These are phyloP conservation scores for Cryptotis parvus DNA, from an alignment of 2,113 vertebrate species.

Conservation along the genomic window DNA sequence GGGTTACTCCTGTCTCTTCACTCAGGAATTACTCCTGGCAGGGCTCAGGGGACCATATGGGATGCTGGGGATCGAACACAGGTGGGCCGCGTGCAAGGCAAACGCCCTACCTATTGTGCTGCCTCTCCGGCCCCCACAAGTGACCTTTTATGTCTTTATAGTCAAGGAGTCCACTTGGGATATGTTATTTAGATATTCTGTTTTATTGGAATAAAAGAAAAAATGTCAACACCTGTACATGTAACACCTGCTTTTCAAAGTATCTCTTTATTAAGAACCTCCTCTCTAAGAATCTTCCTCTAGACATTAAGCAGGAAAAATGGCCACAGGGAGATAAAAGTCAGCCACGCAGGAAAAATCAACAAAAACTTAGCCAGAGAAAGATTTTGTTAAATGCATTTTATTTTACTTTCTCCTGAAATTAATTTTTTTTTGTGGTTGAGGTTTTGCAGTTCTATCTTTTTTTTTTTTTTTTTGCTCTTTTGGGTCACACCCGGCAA, in stretches of 20 bases:
- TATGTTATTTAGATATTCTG: neutral
- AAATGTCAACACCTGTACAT: neutral
- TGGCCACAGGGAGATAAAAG: neutral
- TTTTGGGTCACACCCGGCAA: no score
- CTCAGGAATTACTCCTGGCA: no score
- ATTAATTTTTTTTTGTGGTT: slow-evolving; percentile 41
- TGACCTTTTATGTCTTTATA: slow-evolving; percentile 4
- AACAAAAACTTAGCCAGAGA: neutral
- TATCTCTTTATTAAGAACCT: neutral
- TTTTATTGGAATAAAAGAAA: slow-evolving; percentile 34
- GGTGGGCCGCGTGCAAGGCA: no score
- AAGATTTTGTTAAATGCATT: neutral
- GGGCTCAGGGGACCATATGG: no score
- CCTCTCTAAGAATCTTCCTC: slow-evolving; percentile 1
- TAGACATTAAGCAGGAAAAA: neutral
- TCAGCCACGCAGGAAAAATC: neutral
- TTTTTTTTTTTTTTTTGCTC: no score
- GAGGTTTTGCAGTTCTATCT: no score
- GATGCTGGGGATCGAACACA: no score
- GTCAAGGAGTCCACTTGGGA: neutral
- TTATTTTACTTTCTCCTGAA: slow-evolving; percentile 17
- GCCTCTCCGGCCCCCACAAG: no score
- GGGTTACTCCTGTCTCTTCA: no score
- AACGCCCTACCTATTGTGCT: no score
- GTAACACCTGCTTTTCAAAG: slow-evolving; percentile 7